A percentile compares a stretch with the other conserved stretches of the same genome.
phyloP scores from a whole-genome alignment of 2,888 invertebrate species.

The Andricus quercusramuli region DNA sequence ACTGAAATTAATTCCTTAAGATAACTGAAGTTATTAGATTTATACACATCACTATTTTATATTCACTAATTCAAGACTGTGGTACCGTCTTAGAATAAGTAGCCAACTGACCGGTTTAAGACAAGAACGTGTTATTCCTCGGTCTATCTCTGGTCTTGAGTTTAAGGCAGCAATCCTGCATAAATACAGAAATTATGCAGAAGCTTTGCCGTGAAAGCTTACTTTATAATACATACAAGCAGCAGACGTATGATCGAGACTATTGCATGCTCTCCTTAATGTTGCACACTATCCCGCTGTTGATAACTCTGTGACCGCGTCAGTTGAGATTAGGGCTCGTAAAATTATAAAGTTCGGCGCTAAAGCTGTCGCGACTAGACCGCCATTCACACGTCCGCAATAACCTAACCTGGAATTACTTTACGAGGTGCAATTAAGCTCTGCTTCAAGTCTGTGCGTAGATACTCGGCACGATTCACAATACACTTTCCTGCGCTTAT shows the following conservation, averaged over 20 bases:
- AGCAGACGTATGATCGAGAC: constrained; percentile 54
- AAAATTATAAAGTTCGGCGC: constrained; percentile 71
- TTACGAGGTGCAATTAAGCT: constrained; percentile 65
- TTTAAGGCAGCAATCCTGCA: constrained; percentile 42
- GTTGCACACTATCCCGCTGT: constrained; percentile 45
- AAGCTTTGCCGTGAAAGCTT: constrained; percentile 53
- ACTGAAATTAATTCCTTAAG: no score
- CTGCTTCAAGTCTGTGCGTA: constrained; percentile 44
- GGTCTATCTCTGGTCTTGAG: constrained; percentile 44
- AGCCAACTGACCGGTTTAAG: constrained; percentile 52
- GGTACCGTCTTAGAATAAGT: neutral
- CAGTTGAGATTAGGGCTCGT: constrained; percentile 64
- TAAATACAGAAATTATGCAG: constrained; percentile 54
- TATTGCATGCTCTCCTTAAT: constrained; percentile 53
- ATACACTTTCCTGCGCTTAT: constrained; percentile 47
- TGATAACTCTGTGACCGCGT: constrained; percentile 52
- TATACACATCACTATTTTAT: no score
- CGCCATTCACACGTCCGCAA: constrained; percentile 68
- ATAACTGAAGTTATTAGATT: no score
- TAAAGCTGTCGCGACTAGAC: constrained; percentile 62
- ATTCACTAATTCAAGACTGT: neutral
- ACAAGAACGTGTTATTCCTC: constrained; percentile 49
- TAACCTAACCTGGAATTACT: constrained; percentile 67
- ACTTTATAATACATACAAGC: constrained; percentile 51
- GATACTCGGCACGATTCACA: constrained; percentile 46